Conservation (phyloP, 2,113 vertebrate genomes). For the Varanus komodoensis region DNA sequence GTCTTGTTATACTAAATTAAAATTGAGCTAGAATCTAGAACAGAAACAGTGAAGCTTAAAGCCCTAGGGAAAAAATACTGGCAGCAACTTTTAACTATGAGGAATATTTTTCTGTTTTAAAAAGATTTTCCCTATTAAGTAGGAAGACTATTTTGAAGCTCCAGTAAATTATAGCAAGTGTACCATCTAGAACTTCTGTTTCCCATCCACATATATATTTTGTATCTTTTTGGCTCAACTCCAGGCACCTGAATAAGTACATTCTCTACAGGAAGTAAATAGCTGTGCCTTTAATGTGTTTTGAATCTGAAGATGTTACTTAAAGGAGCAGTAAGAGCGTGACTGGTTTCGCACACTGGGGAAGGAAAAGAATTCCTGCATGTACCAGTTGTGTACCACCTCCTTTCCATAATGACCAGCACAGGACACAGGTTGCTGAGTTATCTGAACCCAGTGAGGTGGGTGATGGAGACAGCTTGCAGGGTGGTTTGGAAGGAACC, state of each 20-base stretch:
- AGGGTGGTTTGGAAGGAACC: too few relatives aligned
- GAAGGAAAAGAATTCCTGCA: too few relatives aligned
- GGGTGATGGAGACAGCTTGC: too few relatives aligned
- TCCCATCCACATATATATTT: neutral
- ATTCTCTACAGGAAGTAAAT: neutral
- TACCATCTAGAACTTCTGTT: neutral
- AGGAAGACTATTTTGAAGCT: neutral
- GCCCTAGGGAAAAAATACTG: neutral
- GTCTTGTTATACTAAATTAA: neutral
- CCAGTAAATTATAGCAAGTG: neutral
- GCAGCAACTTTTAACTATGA: neutral
- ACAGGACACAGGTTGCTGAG: too few relatives aligned
- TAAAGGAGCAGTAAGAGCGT: neutral
- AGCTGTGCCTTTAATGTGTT: neutral
- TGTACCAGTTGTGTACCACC: too few relatives aligned
- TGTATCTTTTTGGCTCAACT: neutral
- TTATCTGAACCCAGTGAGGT: too few relatives aligned
- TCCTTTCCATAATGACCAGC: too few relatives aligned
- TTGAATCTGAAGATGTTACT: neutral
- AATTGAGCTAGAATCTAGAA: neutral
- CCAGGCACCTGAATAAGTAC: neutral
- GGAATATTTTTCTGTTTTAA: neutral
- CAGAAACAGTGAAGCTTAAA: neutral
- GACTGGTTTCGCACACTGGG: too few relatives aligned
- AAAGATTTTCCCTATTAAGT: neutral